Conservation (phyloP, 1,140 invertebrate genomes). For the Microplitis demolitor region DNA sequence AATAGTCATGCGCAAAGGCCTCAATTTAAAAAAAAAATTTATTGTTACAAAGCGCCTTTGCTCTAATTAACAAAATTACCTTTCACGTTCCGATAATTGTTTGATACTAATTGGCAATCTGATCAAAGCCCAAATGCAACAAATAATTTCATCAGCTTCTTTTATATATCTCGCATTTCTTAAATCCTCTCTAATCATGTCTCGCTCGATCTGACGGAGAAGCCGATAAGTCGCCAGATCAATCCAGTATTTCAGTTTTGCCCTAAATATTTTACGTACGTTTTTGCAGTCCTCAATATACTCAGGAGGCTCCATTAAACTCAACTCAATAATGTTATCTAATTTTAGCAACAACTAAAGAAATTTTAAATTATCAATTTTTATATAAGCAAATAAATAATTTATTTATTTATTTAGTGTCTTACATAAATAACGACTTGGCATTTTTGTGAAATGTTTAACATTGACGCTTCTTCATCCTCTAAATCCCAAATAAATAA, state of each 20-base stretch:
- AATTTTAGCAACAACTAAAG: constrained; percentile 58
- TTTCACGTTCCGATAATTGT: constrained; percentile 45
- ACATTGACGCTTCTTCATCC: constrained; percentile 56
- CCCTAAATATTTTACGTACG: constrained; percentile 56
- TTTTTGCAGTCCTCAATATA: constrained; percentile 59
- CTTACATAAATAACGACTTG: constrained; percentile 47
- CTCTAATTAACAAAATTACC: constrained; percentile 24
- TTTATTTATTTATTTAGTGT: not conserved
- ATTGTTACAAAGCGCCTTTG: not conserved
- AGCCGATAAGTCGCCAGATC: constrained; percentile 62
- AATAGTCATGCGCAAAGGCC: too few relatives aligned
- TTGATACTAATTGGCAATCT: constrained; percentile 55
- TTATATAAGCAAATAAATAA: not conserved
- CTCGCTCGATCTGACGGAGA: constrained; percentile 61
- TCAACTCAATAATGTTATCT: constrained; percentile 55
- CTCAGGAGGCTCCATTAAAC: constrained; percentile 30
- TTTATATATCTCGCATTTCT: constrained; percentile 59
- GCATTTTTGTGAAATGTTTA: constrained; percentile 44
- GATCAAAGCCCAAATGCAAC: constrained; percentile 63
- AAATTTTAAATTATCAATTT: not conserved
- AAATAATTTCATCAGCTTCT: constrained; percentile 54
- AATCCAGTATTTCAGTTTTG: constrained; percentile 57
- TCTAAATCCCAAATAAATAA: constrained; percentile 66
- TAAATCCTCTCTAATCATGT: constrained; percentile 59
- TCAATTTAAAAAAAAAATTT: not conserved